phyloP scores from a whole-genome alignment of 2,888 invertebrate species.

The Vesta saturnalis region DNA sequence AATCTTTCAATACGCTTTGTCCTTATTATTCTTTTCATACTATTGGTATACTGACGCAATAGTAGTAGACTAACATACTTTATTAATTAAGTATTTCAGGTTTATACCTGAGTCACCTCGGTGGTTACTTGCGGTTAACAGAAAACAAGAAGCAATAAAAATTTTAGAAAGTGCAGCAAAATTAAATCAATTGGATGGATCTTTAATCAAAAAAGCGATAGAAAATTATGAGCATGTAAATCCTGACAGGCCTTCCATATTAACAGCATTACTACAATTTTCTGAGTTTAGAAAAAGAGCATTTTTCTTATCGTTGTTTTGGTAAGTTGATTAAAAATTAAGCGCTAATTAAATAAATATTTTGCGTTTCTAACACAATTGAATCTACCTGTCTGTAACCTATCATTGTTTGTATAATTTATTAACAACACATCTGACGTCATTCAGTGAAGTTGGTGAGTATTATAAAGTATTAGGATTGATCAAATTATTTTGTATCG shows the following conservation, averaged over 20 bases:
- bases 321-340: no score
- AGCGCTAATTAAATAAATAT: no score
- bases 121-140: slow-evolving; percentile 69
- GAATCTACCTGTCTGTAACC: no score
- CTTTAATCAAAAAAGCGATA: slow-evolving; percentile 31
- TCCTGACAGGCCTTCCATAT: not conserved
- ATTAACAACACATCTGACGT: no score
- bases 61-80: not conserved
- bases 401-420: no score
- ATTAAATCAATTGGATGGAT: slow-evolving; percentile 50
- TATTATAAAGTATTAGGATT: no score
- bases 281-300: slow-evolving; percentile 65
- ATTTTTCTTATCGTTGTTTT: slow-evolving; percentile 64
- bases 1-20: slow-evolving; percentile 64
- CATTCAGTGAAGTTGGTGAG: no score
- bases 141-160: slow-evolving; percentile 64
- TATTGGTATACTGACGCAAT: not conserved
- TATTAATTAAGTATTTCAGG: slow-evolving; percentile 46
- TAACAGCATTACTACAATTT: slow-evolving; percentile 62
- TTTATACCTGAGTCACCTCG: slow-evolving; percentile 70
- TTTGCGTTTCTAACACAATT: no score
- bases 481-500: no score
- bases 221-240: slow-evolving; percentile 55
- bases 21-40: slow-evolving; percentile 42
- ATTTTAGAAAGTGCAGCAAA: slow-evolving; percentile 57